These are phyloP conservation scores for Oreochromis mossambicus DNA, from an alignment of 2,797 vertebrate genomes.

Conservation along the genomic window DNA sequence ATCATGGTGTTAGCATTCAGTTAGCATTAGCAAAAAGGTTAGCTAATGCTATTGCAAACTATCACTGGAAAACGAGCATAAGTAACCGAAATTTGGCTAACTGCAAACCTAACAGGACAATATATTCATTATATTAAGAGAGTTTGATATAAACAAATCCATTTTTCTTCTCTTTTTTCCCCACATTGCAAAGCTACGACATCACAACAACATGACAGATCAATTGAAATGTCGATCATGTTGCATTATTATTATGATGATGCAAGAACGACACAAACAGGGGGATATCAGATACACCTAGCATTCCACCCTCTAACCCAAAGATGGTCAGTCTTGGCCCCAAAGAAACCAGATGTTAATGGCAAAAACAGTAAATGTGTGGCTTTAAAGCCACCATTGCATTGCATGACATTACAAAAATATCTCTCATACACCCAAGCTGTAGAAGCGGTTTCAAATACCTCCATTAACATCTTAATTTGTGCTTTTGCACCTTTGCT, in stretches of 20 bases:
- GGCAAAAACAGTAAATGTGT: not conserved
- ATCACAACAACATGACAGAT: not conserved
- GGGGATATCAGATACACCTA: not conserved
- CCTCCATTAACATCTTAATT: not conserved
- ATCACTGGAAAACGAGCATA: not conserved
- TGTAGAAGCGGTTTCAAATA: not conserved
- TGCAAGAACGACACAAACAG: not conserved
- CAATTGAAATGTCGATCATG: not conserved
- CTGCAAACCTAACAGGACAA: not conserved
- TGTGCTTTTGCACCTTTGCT: not conserved
- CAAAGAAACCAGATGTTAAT: not conserved
- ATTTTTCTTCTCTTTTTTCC: not conserved
- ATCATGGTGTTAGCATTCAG: not conserved
- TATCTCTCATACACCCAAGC: not conserved
- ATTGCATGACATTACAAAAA: not conserved
- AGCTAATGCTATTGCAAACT: not conserved
- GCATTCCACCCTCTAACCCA: not conserved
- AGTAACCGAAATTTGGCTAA: not conserved
- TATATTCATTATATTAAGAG: not conserved
- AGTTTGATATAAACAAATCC: not conserved
- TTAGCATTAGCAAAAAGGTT: not conserved
- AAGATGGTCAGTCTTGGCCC: not conserved
- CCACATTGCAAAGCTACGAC: not conserved
- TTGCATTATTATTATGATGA: not conserved
- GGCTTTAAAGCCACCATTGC: not conserved